phyloP scores from a whole-genome alignment of 2,113 vertebrate genomes.

The Neolamprologus kungweensis region DNA sequence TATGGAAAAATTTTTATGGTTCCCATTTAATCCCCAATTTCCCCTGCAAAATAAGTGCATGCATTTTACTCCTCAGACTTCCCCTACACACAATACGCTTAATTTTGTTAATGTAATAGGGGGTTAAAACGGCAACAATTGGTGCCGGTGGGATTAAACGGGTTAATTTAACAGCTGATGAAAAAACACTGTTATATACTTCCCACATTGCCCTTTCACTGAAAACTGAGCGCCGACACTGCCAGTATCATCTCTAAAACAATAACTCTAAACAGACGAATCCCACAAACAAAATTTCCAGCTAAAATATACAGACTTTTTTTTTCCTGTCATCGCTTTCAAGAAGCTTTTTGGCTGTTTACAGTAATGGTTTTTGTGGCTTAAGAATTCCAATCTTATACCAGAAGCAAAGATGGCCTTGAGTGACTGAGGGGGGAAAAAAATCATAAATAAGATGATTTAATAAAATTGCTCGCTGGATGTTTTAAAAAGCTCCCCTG shows the following conservation, averaged over 20 bases:
- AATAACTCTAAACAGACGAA: not conserved
- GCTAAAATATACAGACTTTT: not conserved
- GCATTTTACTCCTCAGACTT: not conserved
- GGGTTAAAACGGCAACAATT: not conserved
- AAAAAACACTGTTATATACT: not conserved
- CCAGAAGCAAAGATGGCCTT: not conserved
- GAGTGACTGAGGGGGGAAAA: not conserved
- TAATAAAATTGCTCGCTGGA: not conserved
- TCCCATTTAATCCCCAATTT: not conserved
- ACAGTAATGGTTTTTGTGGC: not conserved
- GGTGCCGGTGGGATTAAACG: not conserved
- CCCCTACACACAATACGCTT: not conserved
- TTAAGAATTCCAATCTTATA: not conserved
- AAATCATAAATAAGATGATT: not conserved
- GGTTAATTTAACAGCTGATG: not conserved
- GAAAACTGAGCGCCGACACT: not conserved
- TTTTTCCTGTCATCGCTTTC: not conserved
- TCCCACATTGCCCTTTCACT: not conserved
- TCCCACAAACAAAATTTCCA: not conserved
- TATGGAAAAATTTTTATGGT: not conserved
- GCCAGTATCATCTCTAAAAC: not conserved
- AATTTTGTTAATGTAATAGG: not conserved
- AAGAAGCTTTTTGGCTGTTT: not conserved
- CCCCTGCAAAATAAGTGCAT: not conserved
- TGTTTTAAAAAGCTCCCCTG: constrained; percentile 4